Evolutionary conservation across 2,113 vertebrate genomes (phyloP), one percentile per base, ranked within the genome.

Genomic region (Gallinago paraguaiae): DNA sequence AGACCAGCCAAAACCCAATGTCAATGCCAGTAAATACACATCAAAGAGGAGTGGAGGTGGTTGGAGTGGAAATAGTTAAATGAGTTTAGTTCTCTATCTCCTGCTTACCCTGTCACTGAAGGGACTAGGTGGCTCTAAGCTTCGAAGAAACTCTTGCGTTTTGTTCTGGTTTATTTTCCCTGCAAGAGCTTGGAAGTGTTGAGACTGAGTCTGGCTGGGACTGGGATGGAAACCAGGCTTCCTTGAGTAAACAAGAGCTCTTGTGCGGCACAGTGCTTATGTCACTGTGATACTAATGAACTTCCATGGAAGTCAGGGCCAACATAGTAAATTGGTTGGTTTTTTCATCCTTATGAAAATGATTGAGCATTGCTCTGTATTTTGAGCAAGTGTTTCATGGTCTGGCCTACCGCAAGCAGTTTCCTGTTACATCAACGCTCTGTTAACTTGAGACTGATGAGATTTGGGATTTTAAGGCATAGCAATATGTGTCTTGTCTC

Each of bases 371-470:
- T 39, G 61, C 31, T 72, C 16, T 56, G 24, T 56, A 14, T 60
- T 77, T 68, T 4, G 11, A 71, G 45, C 54, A 77, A 39, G 24
- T 11, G 19, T 83, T 68, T 65, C 54, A 17, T 45, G 28, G 54
- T 28, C 54, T 78, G 65, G 10, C 50, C 54, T 35, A 9, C 68
- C 2, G 2, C 23, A 61, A 30, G 24, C 22, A 8, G 57, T 59
- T 25, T 79, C 14, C 28, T 71, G 0, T 50, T 59, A 8, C 9
- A 37, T 31, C 2, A 8, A 13, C 2, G 0, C 8, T 31, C 31
- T 51, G 17, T 13, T 37, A 46, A 51, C 19, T 56, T 46, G 6
- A 74, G 63, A 65, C 39, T 5, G 7, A 24, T 75, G 27, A 46
- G 9, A 17, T 74, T 37, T 33, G 18, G n/a, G 25, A 18, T 74